Percentiles rank a stretch among this genome's conserved stretches.
phyloP scores from a whole-genome alignment of 2,113 vertebrate genomes.

The Alexandromys fortis region DNA sequence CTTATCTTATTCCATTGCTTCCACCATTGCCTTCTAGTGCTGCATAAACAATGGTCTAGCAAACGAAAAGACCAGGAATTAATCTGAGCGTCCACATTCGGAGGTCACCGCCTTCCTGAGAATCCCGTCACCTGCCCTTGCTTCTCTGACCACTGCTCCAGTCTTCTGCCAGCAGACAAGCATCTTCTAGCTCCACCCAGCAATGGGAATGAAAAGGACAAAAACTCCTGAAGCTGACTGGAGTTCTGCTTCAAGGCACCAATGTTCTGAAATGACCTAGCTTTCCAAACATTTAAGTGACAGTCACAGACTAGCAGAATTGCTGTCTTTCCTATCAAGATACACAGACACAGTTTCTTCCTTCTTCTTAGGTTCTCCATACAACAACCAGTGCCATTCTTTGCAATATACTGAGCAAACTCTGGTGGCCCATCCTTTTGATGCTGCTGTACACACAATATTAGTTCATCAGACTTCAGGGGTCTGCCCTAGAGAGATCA shows the following conservation, averaged over 20 bases:
- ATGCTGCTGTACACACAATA: too few relatives aligned
- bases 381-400: background rate
- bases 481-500: background rate
- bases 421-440: background rate
- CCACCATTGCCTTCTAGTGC: too few relatives aligned
- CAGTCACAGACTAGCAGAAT: background rate
- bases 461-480: background rate
- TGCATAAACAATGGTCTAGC: background rate
- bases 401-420: background rate
- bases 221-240: accelerated
- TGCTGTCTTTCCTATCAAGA: background rate
- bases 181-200: background rate
- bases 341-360: background rate
- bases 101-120: background rate
- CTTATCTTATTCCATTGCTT: background rate
- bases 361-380: background rate
- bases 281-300: background rate
- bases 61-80: background rate
- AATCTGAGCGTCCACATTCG: too few relatives aligned
- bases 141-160: background rate
- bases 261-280: background rate
- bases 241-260: background rate
- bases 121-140: background rate
- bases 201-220: background rate
- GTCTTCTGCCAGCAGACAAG: background rate